Evolutionary conservation across 2,113 vertebrate species (phyloP).

Genomic region (Crotalus viridis): DNA sequence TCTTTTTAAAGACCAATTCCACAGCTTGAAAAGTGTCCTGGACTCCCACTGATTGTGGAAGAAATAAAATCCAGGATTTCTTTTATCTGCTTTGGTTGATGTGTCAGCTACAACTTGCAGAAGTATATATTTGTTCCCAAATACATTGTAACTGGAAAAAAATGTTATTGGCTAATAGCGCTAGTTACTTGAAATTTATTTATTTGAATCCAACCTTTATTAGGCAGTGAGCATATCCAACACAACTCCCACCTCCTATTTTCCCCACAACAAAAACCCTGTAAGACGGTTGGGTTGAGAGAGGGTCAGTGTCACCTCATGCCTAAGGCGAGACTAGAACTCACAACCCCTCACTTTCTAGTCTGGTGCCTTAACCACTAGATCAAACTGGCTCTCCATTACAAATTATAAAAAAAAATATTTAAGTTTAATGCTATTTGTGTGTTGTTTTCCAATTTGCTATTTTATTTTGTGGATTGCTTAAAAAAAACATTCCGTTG

Average conservation of each 20-base stretch:
- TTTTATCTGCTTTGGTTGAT: not conserved
- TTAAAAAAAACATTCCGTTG: not conserved
- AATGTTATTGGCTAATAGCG: not conserved
- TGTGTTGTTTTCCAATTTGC: not conserved
- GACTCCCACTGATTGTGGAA: not conserved
- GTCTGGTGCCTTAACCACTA: not conserved
- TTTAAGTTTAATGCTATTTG: not conserved
- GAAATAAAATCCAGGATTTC: not conserved
- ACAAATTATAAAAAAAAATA: not conserved
- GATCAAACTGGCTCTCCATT: not conserved
- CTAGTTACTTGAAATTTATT: not conserved
- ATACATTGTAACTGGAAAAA: not conserved
- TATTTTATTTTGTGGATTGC: not conserved
- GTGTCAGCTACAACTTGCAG: not conserved
- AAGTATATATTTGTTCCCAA: not conserved
- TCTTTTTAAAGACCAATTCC: not conserved
- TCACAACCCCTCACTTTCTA: not conserved
- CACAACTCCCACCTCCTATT: not conserved
- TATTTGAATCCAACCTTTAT: not conserved
- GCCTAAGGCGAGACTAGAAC: not conserved
- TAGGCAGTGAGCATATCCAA: not conserved
- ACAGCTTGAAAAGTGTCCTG: not conserved
- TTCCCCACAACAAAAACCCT: not conserved
- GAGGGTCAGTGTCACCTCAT: not conserved
- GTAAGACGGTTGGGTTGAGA: not conserved